Evolutionary conservation across 2,888 invertebrate genomes (phyloP), one percentile per base, ranked within the genome.

Genomic region (Lissocephala sabroskyi): DNA sequence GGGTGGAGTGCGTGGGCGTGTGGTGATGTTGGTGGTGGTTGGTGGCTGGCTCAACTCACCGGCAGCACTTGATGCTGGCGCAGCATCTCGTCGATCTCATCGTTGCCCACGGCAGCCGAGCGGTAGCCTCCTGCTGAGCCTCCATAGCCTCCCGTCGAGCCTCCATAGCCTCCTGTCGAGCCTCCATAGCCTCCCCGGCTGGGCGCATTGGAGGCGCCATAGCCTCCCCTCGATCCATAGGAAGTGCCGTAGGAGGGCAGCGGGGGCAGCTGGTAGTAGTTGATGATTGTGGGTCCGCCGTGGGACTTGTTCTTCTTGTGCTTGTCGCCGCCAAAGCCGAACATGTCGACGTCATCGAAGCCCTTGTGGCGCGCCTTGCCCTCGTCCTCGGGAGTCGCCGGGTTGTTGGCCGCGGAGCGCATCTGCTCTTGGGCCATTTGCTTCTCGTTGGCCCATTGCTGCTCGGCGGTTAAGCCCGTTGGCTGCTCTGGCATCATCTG

Each of bases 331-430:
- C 75, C 77, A 13, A 67, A 13, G 1, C 63, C 67, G 11, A 74
- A 39, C 0, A 53, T 0, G 43, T 62, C 70, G 17, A 66, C 61
- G n/a, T n/a, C n/a, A n/a, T n/a, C n/a, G n/a, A n/a, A n/a, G n/a
- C 82, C 82, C 81, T 80, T 81, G 46, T 65, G 58, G 1, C 80
- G 70, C 2, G 61, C 70, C 42, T 50, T 53, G 10, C 56, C 67
- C 9, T 48, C 62, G 13, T 60, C 53, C 7, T 70, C 62, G 5
- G 65, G 46, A 0, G 32, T 0, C 37, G 19, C 35, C 10, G 16
- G 2, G 2, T 18, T 18, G 4, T 32, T 30, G 5, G 23, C 33
- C 1, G 42, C 19, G 52, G 39, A 37, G 18, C 43, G 46, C 9
- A 33, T 45, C 11, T 47, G 32, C 10, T 39, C 40, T n/a, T 13